A percentile compares a stretch with the other conserved stretches of the same genome.
Evolutionary conservation across 2,888 invertebrate genomes (phyloP).

Genomic region (Chaetogeoica ovagalla): DNA sequence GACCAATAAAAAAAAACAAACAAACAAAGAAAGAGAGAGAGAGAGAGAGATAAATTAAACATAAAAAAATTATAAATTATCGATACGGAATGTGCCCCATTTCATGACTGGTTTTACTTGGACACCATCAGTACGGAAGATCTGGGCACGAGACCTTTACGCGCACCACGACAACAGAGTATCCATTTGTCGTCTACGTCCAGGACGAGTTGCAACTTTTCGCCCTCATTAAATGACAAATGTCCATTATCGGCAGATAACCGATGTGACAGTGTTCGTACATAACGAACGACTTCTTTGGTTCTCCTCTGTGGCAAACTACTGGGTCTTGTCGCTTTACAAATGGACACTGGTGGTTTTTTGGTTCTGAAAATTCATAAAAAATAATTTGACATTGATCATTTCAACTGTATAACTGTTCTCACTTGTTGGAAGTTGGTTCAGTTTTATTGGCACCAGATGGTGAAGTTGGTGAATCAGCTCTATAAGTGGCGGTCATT

Average conservation of each 20-base stretch:
- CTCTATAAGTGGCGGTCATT: conserved; percentile 29
- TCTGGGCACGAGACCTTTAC: conserved; percentile 75
- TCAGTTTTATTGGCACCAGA: conserved; percentile 58
- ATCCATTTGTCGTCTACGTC: conserved; percentile 78
- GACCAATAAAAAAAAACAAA: conserved; percentile 40
- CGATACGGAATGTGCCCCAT: conserved; percentile 38
- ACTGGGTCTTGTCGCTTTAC: conserved; percentile 65
- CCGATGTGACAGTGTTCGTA: conserved; percentile 74
- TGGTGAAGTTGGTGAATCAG: conserved; percentile 51
- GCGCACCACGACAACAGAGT: conserved; percentile 74
- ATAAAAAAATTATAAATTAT: conserved; percentile 8
- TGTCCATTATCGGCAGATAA: conserved; percentile 78
- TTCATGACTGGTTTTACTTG: conserved; percentile 24
- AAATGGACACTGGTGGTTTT: conserved; percentile 55
- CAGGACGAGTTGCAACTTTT: conserved; percentile 71
- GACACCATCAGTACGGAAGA: conserved; percentile 64
- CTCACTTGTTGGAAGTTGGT: conserved; percentile 52
- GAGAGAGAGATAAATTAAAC: conserved; percentile 10
- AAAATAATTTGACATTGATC: conserved; percentile 55
- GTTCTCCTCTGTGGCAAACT: conserved; percentile 70
- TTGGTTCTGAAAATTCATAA: conserved; percentile 27
- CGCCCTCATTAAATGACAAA: conserved; percentile 76
- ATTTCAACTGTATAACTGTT: not conserved
- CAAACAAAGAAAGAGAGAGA: conserved; percentile 11
- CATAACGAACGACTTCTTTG: conserved; percentile 62